These are phyloP conservation scores for Nematopogon swammerdamellus DNA, from an alignment of 2,888 invertebrate species.

Conservation along the genomic window DNA sequence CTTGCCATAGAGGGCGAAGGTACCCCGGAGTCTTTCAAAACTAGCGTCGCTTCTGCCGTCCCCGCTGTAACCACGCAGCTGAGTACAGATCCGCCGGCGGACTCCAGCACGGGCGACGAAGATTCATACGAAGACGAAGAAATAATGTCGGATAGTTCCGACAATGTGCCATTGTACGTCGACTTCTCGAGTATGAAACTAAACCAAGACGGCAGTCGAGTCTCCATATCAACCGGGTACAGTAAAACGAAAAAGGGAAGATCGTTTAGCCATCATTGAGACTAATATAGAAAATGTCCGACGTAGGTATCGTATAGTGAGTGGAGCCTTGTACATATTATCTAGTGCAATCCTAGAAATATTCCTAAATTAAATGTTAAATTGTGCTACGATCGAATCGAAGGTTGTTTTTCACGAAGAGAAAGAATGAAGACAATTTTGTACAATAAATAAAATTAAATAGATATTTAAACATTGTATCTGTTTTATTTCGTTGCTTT, in stretches of 20 bases:
- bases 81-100: constrained; percentile 3
- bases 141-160: constrained; percentile 33
- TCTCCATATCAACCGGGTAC: constrained; percentile 49
- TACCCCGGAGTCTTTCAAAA: constrained; percentile 36
- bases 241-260: constrained; percentile 53
- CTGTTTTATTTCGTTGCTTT: too few relatives aligned
- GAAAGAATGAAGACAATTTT: constrained; percentile 6
- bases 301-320: too few relatives aligned
- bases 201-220: constrained; percentile 35
- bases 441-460: neutral
- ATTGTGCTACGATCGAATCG: too few relatives aligned
- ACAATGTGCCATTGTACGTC: constrained; percentile 52
- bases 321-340: constrained; percentile 41
- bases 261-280: constrained; percentile 39
- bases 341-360: constrained; percentile 25
- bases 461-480: too few relatives aligned
- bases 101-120: neutral
- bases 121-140: constrained; percentile 22
- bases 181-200: constrained; percentile 42
- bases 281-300: constrained; percentile 10
- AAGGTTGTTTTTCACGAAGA: constrained; percentile 1
- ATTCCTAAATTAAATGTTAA: constrained; percentile 45
- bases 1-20: constrained; percentile 53
- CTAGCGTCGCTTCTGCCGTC: neutral
- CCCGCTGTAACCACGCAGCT: constrained; percentile 7